A percentile compares a stretch with the other conserved stretches of the same genome.
These are phyloP conservation scores for Archips xylosteana DNA, from an alignment of 2,888 invertebrate genomes.

Conservation along the genomic window DNA sequence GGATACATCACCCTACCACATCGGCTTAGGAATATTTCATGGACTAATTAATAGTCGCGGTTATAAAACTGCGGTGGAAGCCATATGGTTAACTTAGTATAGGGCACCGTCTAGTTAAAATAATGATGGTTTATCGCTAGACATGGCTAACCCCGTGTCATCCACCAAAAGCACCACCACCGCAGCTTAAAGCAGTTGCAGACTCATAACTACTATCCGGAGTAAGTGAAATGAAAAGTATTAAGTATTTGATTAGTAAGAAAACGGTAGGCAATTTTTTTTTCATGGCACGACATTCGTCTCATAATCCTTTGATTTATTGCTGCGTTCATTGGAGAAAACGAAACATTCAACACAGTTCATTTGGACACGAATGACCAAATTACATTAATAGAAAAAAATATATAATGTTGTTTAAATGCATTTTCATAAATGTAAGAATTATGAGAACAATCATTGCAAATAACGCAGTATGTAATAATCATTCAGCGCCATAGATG, in stretches of 20 bases:
- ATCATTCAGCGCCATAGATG: neutral
- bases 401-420: neutral
- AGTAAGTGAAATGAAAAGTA: neutral
- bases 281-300: neutral
- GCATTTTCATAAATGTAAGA: neutral
- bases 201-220: neutral
- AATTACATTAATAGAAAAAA: neutral
- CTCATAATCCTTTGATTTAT: neutral
- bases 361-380: neutral
- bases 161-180: neutral
- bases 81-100: neutral
- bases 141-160: neutral
- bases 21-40: neutral
- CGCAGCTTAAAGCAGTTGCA: neutral
- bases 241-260: neutral
- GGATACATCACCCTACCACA: neutral
- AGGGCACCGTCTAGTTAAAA: neutral
- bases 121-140: neutral
- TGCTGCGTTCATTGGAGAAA: neutral
- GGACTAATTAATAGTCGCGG: neutral
- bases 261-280: neutral
- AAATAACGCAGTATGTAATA: neutral
- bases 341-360: neutral
- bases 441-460: constrained; percentile 1
- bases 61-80: neutral